Evolutionary conservation across 2,113 vertebrate species (phyloP), one percentile per base, ranked within the genome.

Genomic region (Antennarius striatus): DNA sequence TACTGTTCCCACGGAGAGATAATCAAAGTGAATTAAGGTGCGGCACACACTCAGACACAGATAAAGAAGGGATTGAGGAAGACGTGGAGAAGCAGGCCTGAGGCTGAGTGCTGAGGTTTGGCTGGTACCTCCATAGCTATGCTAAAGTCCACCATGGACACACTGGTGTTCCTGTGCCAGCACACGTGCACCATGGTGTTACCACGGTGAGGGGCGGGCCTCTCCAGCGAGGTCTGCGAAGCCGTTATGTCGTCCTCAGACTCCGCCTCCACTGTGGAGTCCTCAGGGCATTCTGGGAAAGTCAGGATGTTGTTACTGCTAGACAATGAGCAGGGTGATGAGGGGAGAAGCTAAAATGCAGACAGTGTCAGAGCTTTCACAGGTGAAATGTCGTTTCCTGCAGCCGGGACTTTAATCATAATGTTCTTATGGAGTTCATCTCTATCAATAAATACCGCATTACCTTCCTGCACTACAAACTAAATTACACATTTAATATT

Each of bases 171-270:
- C 89, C 97, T 94, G 86, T 99, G 98, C 97, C 98, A 99, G 91
- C 97, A 99, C 89, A 99, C 98, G 65, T 99, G 96, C 89, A 97
- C 97, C 91, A 96, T 98, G 74, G 97, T 98, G 95, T 99, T 99
- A 91, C 96, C 96, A 82, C 97, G 96, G 89, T 97, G 96, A 62
- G 95, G 94, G 32, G 93, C 85, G 76, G 96, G 94, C 91, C 92
- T 94, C 88, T 98, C 95, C 85, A 95, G 90, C 30, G 95, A 96
- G 63, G 92, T 92, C 75, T 93, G 95, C 4, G 94, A 94, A 53
- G 95, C 90, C 59, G 92, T 91, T 86, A 94, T 90, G 87, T 99
- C 96, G 9, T 98, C 96, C 90, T 99, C 97, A 0, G 96, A 99
- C 92, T 99, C 98, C 81, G 93, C 94, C 87, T 99, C 97, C 47